Percentiles rank a stretch among this genome's conserved stretches.
Conservation (phyloP, 1,140 invertebrate species). For the Neoseiulus cucumeris region DNA sequence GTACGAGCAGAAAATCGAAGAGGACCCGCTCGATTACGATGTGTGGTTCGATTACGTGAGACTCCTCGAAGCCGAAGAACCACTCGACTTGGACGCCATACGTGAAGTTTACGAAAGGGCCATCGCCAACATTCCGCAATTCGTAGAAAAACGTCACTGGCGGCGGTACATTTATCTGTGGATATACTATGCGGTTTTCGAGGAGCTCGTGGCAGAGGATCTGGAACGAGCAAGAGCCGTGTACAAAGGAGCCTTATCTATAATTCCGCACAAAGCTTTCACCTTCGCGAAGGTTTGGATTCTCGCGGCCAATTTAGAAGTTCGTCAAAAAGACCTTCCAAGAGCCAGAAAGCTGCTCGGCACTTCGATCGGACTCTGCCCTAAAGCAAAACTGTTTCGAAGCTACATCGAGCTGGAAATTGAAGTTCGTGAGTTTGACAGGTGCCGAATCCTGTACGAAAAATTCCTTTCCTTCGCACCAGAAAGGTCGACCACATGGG, state of each 20-base stretch:
- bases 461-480: conserved; percentile 90
- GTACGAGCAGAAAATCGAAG: conserved; percentile 83
- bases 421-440: conserved; percentile 89
- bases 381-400: conserved; percentile 87
- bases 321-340: conserved; percentile 73
- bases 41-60: conserved; percentile 97
- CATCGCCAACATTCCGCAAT: conserved; percentile 87
- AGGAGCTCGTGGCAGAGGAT: conserved; percentile 82
- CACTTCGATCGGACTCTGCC: conserved; percentile 78
- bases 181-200: conserved; percentile 97
- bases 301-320: conserved; percentile 89
- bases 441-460: conserved; percentile 75
- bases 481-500: conserved; percentile 96
- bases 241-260: conserved; percentile 68
- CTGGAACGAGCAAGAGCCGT: conserved; percentile 69
- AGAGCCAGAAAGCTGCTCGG: conserved; percentile 73
- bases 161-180: conserved; percentile 96
- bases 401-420: conserved; percentile 97
- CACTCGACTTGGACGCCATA: conserved; percentile 47
- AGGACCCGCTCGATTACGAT: conserved; percentile 93
- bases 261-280: conserved; percentile 91
- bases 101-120: conserved; percentile 92
- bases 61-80: conserved; percentile 71
- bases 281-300: conserved; percentile 99
- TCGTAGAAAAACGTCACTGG: conserved; percentile 69